phyloP scores from a whole-genome alignment of 2,113 vertebrate species.

The Terrapene triunguis region DNA sequence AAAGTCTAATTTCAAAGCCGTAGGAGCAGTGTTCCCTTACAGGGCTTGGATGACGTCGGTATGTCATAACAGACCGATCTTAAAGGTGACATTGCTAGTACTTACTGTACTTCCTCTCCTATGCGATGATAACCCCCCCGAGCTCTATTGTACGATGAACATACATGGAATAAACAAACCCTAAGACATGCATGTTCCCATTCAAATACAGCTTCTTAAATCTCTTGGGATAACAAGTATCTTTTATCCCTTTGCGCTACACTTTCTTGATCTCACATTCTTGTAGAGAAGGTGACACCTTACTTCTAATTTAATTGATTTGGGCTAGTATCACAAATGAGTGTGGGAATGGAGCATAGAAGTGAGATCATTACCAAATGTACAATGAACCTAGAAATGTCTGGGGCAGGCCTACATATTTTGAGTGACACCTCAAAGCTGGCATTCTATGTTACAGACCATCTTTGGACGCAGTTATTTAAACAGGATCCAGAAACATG shows the following conservation, averaged over 20 bases:
- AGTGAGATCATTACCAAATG: not conserved
- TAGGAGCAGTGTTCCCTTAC: not conserved
- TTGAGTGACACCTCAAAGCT: not conserved
- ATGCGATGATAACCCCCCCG: not conserved
- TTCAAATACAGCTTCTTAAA: not conserved
- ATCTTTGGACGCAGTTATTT: not conserved
- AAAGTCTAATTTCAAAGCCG: not conserved
- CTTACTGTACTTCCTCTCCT: not conserved
- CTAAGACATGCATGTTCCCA: not conserved
- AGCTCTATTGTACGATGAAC: not conserved
- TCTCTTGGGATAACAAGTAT: not conserved
- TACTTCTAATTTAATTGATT: no score
- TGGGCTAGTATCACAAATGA: not conserved
- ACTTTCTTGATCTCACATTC: not conserved
- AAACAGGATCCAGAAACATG: not conserved
- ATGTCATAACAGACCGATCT: not conserved
- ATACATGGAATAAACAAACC: not conserved
- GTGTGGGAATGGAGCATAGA: not conserved
- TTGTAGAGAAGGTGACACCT: not conserved
- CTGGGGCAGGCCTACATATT: not conserved
- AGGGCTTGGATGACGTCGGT: not conserved
- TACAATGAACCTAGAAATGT: not conserved
- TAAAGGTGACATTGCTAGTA: not conserved
- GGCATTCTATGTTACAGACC: not conserved
- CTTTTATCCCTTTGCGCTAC: not conserved